Conservation (phyloP, 2,888 invertebrate genomes). For the Luffia ferchaultella region DNA sequence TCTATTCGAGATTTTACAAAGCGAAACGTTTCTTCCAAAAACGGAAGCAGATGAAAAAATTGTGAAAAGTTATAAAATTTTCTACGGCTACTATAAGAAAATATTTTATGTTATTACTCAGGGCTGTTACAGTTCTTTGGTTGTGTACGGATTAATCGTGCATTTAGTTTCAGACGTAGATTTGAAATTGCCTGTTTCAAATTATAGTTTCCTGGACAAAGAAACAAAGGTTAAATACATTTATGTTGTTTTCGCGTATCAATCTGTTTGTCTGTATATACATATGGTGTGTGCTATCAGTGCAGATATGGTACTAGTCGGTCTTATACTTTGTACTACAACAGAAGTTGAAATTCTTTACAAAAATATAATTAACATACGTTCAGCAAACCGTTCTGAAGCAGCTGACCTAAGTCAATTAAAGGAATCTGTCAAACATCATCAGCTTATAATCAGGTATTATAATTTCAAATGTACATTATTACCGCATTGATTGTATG, state of each 20-base stretch:
- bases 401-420: not conserved
- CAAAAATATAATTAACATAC: not conserved
- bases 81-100: constrained; percentile 27
- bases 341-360: constrained; percentile 1
- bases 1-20: constrained; percentile 32
- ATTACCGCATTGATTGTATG: too few species aligned
- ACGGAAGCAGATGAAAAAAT: constrained; percentile 24
- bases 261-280: constrained; percentile 35
- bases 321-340: constrained; percentile 27
- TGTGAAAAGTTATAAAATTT: constrained; percentile 20
- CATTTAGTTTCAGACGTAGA: constrained; percentile 24
- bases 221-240: constrained; percentile 29
- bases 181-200: constrained; percentile 36
- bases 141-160: constrained; percentile 26
- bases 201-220: constrained; percentile 41
- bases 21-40: constrained; percentile 28
- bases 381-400: not conserved
- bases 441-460: not conserved
- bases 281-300: constrained; percentile 44
- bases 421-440: not conserved
- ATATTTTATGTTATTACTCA: constrained; percentile 23
- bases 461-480: not conserved
- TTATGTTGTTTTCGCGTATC: constrained; percentile 31
- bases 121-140: constrained; percentile 23
- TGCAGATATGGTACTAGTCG: constrained; percentile 36